A percentile compares a stretch with the other conserved stretches of the same genome.
Evolutionary conservation across 2,888 invertebrate genomes (phyloP).

Genomic region (Heliconius aoede): DNA sequence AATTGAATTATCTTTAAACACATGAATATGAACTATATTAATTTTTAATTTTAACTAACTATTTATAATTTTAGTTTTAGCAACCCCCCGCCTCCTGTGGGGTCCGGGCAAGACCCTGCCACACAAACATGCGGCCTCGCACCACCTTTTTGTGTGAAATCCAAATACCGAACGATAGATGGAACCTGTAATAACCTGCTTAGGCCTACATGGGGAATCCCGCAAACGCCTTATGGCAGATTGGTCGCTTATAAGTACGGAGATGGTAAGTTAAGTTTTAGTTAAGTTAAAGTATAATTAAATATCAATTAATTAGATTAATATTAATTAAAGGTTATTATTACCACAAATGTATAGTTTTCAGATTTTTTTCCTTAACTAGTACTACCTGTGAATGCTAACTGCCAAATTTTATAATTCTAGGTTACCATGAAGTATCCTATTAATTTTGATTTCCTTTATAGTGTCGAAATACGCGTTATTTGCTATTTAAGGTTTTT

Average conservation of each 20-base stretch:
- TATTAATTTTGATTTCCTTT: too few species aligned
- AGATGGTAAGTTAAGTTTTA: slow-evolving; percentile 82
- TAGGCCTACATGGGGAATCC: slow-evolving; percentile 91
- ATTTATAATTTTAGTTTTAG: slow-evolving; percentile 62
- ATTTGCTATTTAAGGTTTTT: too few species aligned
- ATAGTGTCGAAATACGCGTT: too few species aligned
- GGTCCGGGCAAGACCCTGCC: slow-evolving; percentile 71
- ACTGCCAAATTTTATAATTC: too few species aligned
- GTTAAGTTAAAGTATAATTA: too few species aligned
- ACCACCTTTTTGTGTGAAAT: slow-evolving; percentile 76
- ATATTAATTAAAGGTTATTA: too few species aligned
- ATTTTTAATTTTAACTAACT: not conserved
- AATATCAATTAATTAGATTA: not conserved
- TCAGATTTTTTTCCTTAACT: too few species aligned
- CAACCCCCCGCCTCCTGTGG: slow-evolving; percentile 73
- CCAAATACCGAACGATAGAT: slow-evolving; percentile 90
- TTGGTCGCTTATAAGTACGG: slow-evolving; percentile 86
- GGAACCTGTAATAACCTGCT: slow-evolving; percentile 97
- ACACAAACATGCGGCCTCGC: slow-evolving; percentile 77
- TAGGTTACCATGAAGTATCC: too few species aligned
- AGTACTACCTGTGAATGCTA: too few species aligned
- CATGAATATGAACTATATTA: not conserved
- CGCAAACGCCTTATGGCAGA: slow-evolving; percentile 88
- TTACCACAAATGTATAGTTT: too few species aligned
- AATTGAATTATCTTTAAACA: too few species aligned